Evolutionary conservation across 2,888 invertebrate genomes (phyloP).

Genomic region (Maniola hyperantus): DNA sequence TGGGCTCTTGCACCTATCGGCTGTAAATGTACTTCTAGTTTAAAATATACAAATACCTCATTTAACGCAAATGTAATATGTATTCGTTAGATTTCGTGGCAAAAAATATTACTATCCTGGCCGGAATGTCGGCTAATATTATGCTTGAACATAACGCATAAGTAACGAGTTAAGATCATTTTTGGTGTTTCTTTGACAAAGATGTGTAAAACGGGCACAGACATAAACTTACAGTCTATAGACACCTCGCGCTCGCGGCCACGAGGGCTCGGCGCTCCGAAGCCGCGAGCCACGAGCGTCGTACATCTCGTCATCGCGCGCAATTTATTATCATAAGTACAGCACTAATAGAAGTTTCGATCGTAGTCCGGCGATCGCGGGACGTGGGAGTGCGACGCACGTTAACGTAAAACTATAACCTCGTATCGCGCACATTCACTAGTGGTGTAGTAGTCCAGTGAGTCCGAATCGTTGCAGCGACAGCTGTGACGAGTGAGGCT

Average conservation of each 20-base stretch:
- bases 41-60: conserved; percentile 66
- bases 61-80: conserved; percentile 46
- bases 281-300: conserved; percentile 63
- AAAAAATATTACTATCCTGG: conserved; percentile 60
- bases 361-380: conserved; percentile 68
- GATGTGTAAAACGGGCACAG: conserved; percentile 71
- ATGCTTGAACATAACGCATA: conserved; percentile 54
- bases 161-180: conserved; percentile 54
- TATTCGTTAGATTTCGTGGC: conserved; percentile 55
- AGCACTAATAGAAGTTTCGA: conserved; percentile 79
- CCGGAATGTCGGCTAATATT: conserved; percentile 72
- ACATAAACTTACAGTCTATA: conserved; percentile 73
- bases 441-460: conserved; percentile 72
- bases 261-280: conserved; percentile 47
- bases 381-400: conserved; percentile 73
- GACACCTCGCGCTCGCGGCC: conserved; percentile 58
- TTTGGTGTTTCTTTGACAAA: conserved; percentile 75
- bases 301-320: conserved; percentile 68
- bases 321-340: conserved; percentile 80
- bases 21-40: conserved; percentile 57
- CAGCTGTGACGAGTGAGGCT: conserved; percentile 49
- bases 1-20: conserved; percentile 60
- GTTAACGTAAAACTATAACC: conserved; percentile 82
- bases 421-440: conserved; percentile 79
- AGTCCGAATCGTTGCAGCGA: conserved; percentile 64